These are phyloP conservation scores for Plestiodon gilberti DNA, from an alignment of 2,113 vertebrate genomes.

Conservation along the genomic window DNA sequence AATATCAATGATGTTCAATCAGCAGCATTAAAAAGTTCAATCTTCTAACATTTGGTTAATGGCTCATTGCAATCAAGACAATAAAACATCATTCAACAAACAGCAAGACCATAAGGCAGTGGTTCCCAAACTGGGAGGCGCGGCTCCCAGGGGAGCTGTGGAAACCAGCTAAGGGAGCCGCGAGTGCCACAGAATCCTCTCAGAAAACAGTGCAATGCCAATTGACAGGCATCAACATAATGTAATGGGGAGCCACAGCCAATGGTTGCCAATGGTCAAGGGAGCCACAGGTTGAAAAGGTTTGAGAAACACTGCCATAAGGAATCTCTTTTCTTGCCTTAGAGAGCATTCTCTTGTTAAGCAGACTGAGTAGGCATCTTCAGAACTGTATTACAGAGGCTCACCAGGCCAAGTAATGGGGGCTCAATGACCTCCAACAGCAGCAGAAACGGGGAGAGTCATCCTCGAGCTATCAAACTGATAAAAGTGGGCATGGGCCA, in stretches of 20 bases:
- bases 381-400: too few species aligned
- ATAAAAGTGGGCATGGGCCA: neutral
- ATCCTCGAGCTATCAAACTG: neutral
- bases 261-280: too few species aligned
- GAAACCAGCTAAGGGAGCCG: too few species aligned
- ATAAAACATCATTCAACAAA: constrained; percentile 35
- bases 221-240: too few species aligned
- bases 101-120: constrained; percentile 45
- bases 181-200: too few species aligned
- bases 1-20: neutral
- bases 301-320: too few species aligned
- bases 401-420: neutral
- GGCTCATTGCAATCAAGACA: constrained; percentile 18
- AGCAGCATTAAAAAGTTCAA: neutral
- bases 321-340: neutral
- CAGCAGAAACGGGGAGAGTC: neutral
- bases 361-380: neutral
- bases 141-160: too few species aligned
- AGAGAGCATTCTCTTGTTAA: neutral
- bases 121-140: too few species aligned
- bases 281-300: too few species aligned
- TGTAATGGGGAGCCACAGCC: too few species aligned
- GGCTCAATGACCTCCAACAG: neutral
- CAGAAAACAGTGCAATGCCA: too few species aligned
- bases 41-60: neutral